phyloP scores from a whole-genome alignment of 2,888 invertebrate species.

The Eueremaeus valkanovi region DNA sequence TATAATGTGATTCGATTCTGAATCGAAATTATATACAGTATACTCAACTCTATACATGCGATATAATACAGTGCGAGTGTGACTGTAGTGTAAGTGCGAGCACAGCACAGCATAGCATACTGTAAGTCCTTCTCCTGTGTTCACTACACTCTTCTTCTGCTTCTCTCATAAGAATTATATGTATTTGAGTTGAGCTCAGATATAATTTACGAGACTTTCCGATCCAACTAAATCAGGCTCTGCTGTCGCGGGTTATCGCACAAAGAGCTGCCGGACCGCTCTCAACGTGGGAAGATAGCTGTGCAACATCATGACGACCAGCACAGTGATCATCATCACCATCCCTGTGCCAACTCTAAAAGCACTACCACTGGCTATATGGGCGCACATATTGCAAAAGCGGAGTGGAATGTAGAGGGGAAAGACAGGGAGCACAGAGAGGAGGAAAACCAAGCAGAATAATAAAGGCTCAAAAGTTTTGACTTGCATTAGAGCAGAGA shows the following conservation, averaged over 20 bases:
- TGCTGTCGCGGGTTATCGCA: conserved; percentile 30
- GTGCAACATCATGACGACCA: not conserved
- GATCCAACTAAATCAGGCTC: conserved; percentile 15
- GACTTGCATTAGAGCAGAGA: not conserved
- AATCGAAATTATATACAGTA: not conserved
- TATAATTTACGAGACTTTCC: conserved; percentile 29
- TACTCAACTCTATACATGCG: not conserved
- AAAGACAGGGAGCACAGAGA: not conserved
- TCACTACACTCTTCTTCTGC: not conserved
- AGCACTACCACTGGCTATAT: not conserved
- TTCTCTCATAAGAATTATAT: not conserved
- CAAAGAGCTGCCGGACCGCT: conserved; percentile 3
- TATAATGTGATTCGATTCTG: not conserved
- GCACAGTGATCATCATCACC: conserved; percentile 5
- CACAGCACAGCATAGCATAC: no score
- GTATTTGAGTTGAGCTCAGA: not conserved
- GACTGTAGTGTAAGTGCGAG: no score
- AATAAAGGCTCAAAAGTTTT: conserved; percentile 4
- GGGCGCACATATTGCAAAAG: not conserved
- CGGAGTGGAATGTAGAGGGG: conserved; percentile 18
- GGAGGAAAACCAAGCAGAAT: not conserved
- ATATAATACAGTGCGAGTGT: no score
- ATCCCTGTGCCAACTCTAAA: not conserved
- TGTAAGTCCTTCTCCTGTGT: no score
- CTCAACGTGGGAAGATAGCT: conserved; percentile 20